Percentiles rank a stretch among this genome's conserved stretches.
These are phyloP conservation scores for Orgyia antiqua DNA, from an alignment of 2,888 invertebrate species.

Conservation along the genomic window DNA sequence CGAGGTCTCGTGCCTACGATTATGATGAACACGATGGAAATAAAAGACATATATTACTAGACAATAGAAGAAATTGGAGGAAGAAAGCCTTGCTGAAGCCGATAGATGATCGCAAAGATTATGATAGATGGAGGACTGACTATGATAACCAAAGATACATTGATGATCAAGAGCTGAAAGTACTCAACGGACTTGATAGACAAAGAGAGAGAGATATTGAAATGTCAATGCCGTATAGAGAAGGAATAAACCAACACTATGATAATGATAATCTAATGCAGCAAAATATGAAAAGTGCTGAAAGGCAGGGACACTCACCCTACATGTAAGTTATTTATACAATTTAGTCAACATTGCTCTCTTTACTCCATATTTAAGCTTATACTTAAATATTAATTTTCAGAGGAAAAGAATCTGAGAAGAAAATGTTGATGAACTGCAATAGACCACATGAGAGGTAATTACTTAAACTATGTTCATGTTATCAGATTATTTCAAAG, in stretches of 20 bases:
- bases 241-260: conserved; percentile 37
- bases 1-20: conserved; percentile 47
- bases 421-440: conserved; percentile 50
- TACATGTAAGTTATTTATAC: conserved; percentile 26
- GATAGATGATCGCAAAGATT: conserved; percentile 47
- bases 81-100: conserved; percentile 50
- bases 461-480: not conserved
- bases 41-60: conserved; percentile 48
- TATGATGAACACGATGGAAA: conserved; percentile 53
- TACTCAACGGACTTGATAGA: conserved; percentile 31
- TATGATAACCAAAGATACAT: conserved; percentile 43
- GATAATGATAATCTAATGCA: conserved; percentile 43
- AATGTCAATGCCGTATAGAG: conserved; percentile 29
- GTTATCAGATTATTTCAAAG: not conserved
- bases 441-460: conserved; percentile 64
- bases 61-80: conserved; percentile 61
- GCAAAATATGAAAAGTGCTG: conserved; percentile 40
- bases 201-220: conserved; percentile 43
- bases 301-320: conserved; percentile 31
- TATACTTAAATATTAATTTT: too few species aligned
- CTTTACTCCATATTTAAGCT: too few species aligned
- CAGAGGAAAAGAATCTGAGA: conserved; percentile 56
- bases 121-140: conserved; percentile 47
- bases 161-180: conserved; percentile 46
- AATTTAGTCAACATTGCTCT: too few species aligned